phyloP scores from a whole-genome alignment of 2,888 invertebrate genomes.

The Priocnemis perturbator region DNA sequence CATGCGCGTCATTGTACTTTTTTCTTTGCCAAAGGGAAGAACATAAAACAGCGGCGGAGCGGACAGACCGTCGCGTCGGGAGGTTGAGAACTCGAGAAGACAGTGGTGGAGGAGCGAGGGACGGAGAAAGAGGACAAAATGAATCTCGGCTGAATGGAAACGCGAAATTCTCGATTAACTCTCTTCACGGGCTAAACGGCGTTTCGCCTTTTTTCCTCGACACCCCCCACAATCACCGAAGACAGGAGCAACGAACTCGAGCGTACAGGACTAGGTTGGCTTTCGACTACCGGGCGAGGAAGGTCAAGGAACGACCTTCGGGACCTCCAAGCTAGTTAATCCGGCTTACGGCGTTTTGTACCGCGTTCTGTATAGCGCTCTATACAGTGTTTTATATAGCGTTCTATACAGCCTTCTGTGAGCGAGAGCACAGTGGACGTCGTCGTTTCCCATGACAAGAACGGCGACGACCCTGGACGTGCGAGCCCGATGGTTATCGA shows the following conservation, averaged over 20 bases:
- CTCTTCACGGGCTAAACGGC: slow-evolving; percentile 20
- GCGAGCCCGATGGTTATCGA: slow-evolving; percentile 54
- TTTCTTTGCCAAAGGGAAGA: neutral
- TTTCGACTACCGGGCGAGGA: slow-evolving; percentile 38
- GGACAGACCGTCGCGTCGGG: neutral
- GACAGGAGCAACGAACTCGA: slow-evolving; percentile 45
- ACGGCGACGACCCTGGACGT: slow-evolving; percentile 31
- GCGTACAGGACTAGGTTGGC: slow-evolving; percentile 29
- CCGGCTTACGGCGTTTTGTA: slow-evolving; percentile 9
- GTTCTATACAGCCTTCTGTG: too few relatives aligned
- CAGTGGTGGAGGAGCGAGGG: too few relatives aligned
- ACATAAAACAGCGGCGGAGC: neutral
- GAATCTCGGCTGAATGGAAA: slow-evolving; percentile 12
- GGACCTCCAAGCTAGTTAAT: slow-evolving; percentile 29
- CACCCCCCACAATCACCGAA: neutral
- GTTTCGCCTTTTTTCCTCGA: slow-evolving; percentile 16
- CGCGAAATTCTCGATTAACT: slow-evolving; percentile 25
- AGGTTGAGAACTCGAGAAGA: too few relatives aligned
- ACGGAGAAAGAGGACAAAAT: slow-evolving; percentile 4
- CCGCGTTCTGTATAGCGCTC: too few relatives aligned
- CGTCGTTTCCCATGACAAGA: slow-evolving; percentile 18
- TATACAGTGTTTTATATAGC: too few relatives aligned
- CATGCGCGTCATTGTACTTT: too few relatives aligned
- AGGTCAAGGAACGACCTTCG: slow-evolving; percentile 63
- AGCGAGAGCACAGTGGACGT: neutral